Evolutionary conservation across 2,113 vertebrate species (phyloP).

Genomic region (Nannospalax galili): DNA sequence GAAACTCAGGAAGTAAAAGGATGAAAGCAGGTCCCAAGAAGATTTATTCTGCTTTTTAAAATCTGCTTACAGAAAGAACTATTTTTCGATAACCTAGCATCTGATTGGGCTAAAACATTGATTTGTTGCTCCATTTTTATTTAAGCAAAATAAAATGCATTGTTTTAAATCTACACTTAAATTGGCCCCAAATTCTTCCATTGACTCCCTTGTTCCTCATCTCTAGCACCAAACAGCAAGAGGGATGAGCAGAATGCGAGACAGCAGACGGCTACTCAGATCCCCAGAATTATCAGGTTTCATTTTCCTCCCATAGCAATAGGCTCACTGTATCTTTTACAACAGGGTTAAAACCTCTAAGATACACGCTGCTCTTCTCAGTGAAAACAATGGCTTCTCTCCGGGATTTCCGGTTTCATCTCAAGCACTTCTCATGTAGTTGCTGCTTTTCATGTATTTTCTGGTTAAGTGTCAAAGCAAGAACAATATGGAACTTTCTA

Average conservation of each 20-base stretch:
- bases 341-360: conserved; percentile 33
- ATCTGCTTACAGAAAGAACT: background rate
- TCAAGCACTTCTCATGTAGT: background rate
- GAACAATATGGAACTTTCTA: conserved; percentile 20
- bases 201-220: background rate
- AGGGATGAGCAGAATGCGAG: conserved; percentile 2
- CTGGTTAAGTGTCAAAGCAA: conserved; percentile 42
- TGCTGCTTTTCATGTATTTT: background rate
- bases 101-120: background rate
- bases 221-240: conserved; percentile 24
- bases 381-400: conserved; percentile 40
- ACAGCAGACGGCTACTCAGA: conserved; percentile 35
- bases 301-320: conserved; percentile 18
- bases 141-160: conserved; percentile 24
- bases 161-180: background rate
- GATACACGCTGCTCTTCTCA: conserved; percentile 23
- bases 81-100: background rate
- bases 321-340: conserved; percentile 37
- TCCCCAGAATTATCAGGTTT: conserved; percentile 34
- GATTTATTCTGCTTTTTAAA: background rate
- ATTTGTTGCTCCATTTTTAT: background rate
- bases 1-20: background rate
- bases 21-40: background rate
- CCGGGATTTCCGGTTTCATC: background rate
- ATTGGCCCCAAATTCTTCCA: conserved; percentile 15